A percentile compares a stretch with the other conserved stretches of the same genome.
These are phyloP conservation scores for Syrista parreyssii DNA, from an alignment of 2,888 invertebrate species.

Conservation along the genomic window DNA sequence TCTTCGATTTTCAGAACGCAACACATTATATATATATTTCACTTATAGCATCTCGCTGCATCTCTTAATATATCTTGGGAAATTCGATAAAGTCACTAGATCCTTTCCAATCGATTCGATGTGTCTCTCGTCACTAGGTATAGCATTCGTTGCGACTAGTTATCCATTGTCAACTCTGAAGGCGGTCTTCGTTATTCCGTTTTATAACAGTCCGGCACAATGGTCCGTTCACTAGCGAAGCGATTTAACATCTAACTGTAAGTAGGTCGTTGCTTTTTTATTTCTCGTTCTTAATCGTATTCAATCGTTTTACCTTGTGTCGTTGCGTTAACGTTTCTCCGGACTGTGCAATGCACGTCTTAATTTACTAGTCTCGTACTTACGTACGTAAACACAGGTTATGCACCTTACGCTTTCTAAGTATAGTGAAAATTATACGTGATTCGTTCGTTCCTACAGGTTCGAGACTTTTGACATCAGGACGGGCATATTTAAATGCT, in stretches of 20 bases:
- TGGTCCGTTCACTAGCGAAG: background rate
- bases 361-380: background rate
- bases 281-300: background rate
- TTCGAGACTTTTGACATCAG: background rate
- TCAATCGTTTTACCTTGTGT: background rate
- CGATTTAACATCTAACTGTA: background rate
- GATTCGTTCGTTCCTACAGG: background rate
- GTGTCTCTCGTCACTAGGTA: constrained; percentile 35
- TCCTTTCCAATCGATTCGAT: constrained; percentile 47
- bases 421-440: background rate
- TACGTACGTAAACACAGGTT: background rate
- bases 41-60: background rate
- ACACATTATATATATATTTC: background rate
- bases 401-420: background rate
- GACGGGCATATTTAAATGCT: background rate
- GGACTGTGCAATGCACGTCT: background rate
- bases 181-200: constrained; percentile 17
- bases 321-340: background rate
- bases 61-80: constrained; percentile 8
- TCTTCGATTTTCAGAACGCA: background rate
- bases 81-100: constrained; percentile 31
- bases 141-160: constrained; percentile 20
- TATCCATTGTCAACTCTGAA: constrained; percentile 10
- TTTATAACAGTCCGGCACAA: background rate
- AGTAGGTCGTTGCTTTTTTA: background rate